These are phyloP conservation scores for Drosophila phalerata DNA, from an alignment of 2,888 invertebrate species.

Conservation along the genomic window DNA sequence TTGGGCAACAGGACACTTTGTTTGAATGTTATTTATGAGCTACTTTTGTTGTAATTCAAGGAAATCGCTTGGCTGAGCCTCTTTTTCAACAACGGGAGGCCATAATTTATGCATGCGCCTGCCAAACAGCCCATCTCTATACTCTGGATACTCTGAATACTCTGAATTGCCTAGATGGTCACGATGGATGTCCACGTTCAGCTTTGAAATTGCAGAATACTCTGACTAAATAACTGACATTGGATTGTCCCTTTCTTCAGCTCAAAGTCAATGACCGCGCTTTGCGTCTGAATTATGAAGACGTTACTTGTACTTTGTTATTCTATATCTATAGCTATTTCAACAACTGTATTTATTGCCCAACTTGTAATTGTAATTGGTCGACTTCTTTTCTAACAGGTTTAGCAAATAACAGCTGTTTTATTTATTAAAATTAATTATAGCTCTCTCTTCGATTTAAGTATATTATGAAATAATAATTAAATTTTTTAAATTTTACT, in stretches of 20 bases:
- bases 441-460: too few relatives aligned
- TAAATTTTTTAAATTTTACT: too few relatives aligned
- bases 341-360: neutral
- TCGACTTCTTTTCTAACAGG: conserved; percentile 21
- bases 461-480: too few relatives aligned
- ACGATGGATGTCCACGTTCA: neutral
- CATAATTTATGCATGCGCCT: conserved; percentile 70
- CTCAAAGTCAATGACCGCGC: conserved; percentile 43
- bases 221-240: conserved; percentile 13
- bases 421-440: too few relatives aligned
- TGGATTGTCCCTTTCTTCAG: too few relatives aligned
- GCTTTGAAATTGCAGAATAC: conserved; percentile 2
- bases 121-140: conserved; percentile 7
- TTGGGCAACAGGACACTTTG: conserved; percentile 70
- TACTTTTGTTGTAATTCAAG: conserved; percentile 79
- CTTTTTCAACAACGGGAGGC: conserved; percentile 44
- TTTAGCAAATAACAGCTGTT: too few relatives aligned
- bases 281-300: conserved; percentile 66
- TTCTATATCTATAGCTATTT: neutral
- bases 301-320: conserved; percentile 1
- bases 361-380: conserved; percentile 12
- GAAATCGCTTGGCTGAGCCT: conserved; percentile 64
- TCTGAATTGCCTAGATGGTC: conserved; percentile 3
- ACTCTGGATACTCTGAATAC: neutral
- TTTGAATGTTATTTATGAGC: conserved; percentile 76